Conservation (phyloP, 2,113 vertebrate species). For the Morone saxatilis region DNA sequence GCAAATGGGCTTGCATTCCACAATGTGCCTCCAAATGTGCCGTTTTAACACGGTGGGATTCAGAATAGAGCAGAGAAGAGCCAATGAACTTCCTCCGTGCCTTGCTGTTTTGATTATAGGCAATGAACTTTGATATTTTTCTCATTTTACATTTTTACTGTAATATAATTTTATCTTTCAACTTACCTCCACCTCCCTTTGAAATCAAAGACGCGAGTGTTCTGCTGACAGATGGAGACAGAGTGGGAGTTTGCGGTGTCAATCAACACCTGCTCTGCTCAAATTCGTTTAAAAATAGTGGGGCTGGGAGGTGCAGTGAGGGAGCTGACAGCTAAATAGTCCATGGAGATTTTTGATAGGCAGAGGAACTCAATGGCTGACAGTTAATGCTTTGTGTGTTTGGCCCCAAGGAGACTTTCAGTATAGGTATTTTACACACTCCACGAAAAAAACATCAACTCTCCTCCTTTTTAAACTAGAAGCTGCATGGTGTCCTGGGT, state of each 20-base stretch:
- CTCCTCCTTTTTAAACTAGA: conserved; percentile 57
- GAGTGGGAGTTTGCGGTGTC: conserved; percentile 76
- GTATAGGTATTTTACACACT: conserved; percentile 70
- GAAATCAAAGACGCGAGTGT: conserved; percentile 64
- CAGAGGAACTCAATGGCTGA: conserved; percentile 75
- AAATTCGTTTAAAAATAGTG: conserved; percentile 81
- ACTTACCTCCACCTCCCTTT: conserved; percentile 47
- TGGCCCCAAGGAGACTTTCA: conserved; percentile 72
- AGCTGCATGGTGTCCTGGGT: conserved; percentile 59
- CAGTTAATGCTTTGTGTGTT: conserved; percentile 80
- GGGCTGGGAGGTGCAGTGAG: conserved; percentile 62
- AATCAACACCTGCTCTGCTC: conserved; percentile 82
- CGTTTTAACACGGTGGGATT: conserved; percentile 23
- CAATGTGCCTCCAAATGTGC: conserved; percentile 39
- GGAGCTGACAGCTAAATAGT: conserved; percentile 84
- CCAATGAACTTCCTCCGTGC: conserved; percentile 14
- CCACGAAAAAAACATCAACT: conserved; percentile 72
- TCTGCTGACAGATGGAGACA: conserved; percentile 67
- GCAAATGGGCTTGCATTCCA: conserved; percentile 56
- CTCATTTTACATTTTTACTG: conserved; percentile 29
- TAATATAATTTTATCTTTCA: conserved; percentile 65
- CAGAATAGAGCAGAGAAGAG: conserved; percentile 10
- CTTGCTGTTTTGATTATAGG: conserved; percentile 40
- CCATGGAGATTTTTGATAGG: conserved; percentile 82
- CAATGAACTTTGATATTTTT: conserved; percentile 43